phyloP scores from a whole-genome alignment of 2,888 invertebrate species.

The Cheilosia impressa region DNA sequence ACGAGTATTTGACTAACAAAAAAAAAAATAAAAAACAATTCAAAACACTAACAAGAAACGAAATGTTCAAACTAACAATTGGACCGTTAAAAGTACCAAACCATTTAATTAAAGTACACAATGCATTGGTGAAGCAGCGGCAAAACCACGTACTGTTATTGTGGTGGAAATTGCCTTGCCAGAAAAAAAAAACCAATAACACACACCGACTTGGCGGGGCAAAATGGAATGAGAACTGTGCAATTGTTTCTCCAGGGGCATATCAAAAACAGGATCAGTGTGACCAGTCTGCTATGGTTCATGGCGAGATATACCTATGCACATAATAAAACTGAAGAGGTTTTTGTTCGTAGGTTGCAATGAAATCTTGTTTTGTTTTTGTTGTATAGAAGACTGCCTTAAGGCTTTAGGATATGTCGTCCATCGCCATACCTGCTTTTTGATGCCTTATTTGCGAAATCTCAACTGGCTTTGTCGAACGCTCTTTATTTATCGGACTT shows the following conservation, averaged over 20 bases:
- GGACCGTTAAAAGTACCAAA: slow-evolving; percentile 33
- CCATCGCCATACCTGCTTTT: no score
- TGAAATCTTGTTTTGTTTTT: no score
- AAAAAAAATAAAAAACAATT: slow-evolving; percentile 18
- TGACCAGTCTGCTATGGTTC: background rate
- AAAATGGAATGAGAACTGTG: background rate
- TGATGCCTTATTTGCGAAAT: no score
- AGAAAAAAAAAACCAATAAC: background rate
- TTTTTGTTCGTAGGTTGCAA: no score
- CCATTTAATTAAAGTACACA: slow-evolving; percentile 67
- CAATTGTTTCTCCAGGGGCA: background rate
- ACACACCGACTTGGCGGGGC: background rate
- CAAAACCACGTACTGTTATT: slow-evolving; percentile 53
- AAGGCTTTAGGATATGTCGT: no score
- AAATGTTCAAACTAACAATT: slow-evolving; percentile 32
- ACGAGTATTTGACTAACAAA: slow-evolving; percentile 5
- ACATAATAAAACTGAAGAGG: no score
- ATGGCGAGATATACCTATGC: no score
- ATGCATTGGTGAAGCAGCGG: slow-evolving; percentile 20
- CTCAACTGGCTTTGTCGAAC: no score
- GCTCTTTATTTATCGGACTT: no score
- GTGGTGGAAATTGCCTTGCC: slow-evolving; percentile 22
- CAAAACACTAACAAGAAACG: slow-evolving; percentile 47
- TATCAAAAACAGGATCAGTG: background rate
- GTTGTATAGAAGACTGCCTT: no score